Evolutionary conservation across 1,140 invertebrate genomes (phyloP).

Genomic region (Zaprionus gabonicus): DNA sequence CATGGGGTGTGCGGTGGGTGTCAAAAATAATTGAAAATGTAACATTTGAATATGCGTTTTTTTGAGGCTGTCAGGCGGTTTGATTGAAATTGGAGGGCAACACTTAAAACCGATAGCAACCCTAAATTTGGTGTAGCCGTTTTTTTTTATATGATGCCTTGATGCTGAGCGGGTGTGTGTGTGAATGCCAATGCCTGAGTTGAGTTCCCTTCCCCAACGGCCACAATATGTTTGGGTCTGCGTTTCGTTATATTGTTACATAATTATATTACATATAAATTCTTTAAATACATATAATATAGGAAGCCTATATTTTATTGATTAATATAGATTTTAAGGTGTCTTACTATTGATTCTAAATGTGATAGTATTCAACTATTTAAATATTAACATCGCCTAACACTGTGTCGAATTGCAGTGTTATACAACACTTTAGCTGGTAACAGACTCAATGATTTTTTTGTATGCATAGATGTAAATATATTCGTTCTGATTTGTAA

Average conservation of each 20-base stretch:
- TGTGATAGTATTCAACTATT: slow-evolving; percentile 4
- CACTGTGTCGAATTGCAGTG: slow-evolving; percentile 1
- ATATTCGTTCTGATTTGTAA: not conserved
- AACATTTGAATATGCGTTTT: slow-evolving; percentile 46
- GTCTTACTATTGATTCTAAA: not conserved
- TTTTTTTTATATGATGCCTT: slow-evolving; percentile 13
- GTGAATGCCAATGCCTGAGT: slow-evolving; percentile 24
- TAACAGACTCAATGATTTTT: not conserved
- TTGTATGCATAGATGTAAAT: too few relatives aligned
- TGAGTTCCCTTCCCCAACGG: not conserved
- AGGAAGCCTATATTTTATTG: not conserved
- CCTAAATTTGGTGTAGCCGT: slow-evolving; percentile 33
- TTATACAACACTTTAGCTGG: not conserved
- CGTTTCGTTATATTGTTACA: not conserved
- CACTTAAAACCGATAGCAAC: slow-evolving; percentile 43
- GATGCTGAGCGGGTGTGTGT: slow-evolving; percentile 2
- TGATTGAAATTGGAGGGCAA: slow-evolving; percentile 39
- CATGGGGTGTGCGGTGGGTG: not conserved
- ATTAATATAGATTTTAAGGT: not conserved
- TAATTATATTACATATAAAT: not conserved
- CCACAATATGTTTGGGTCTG: not conserved
- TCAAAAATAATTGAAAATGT: slow-evolving; percentile 16
- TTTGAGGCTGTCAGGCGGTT: slow-evolving; percentile 27
- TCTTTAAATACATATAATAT: not conserved
- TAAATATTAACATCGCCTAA: not conserved